Evolutionary conservation across 2,888 invertebrate species (phyloP), one percentile per base, ranked within the genome.

Genomic region (Sinohyriopsis cumingii): DNA sequence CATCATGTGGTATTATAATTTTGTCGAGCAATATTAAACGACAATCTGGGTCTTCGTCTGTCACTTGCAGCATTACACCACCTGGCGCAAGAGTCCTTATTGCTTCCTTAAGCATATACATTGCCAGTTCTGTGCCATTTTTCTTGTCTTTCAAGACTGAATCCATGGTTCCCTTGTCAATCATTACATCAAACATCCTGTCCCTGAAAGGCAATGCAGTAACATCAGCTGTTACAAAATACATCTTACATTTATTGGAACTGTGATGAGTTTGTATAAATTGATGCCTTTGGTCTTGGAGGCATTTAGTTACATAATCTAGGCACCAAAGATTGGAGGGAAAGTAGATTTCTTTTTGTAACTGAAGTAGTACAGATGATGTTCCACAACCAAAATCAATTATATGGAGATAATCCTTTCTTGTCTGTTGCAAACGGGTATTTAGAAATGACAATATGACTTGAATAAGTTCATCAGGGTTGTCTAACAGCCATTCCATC

Each of bases 11-110:
- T 45, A 45, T 45, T 45, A 45, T 45, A 45, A 45, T 45, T 45
- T 45, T 12, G 45, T 69, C 61, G 20, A 69, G 28, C 24, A 69
- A 62, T 20, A 19, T 53, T 61, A 68, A n/a, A 24, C 73, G 56
- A n/a, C 69, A 20, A 61, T 76, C 76, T 22, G 76, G 76, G 55
- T 76, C 76, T 55, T 76, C 76, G 19, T 76, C 76, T 19, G 76
- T 76, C 33, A 76, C 67, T 57, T 76, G 76, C 45, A 73, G n/a
- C 25, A 74, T 56, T 7, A 54, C 55, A 53, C 76, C 76, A 20
- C 28, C 55, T 1, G 71, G 60, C 55, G 20, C 45, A 55, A 73
- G 24, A 24, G 62, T 33, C 25, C 73, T 56, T 6, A 61, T 24
- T 28, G 60, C 28, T 54, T 76, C 76, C 22, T 25, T 59, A n/a